These are phyloP conservation scores for Ormyrus labotus DNA, from an alignment of 2,888 invertebrate species.

Conservation along the genomic window DNA sequence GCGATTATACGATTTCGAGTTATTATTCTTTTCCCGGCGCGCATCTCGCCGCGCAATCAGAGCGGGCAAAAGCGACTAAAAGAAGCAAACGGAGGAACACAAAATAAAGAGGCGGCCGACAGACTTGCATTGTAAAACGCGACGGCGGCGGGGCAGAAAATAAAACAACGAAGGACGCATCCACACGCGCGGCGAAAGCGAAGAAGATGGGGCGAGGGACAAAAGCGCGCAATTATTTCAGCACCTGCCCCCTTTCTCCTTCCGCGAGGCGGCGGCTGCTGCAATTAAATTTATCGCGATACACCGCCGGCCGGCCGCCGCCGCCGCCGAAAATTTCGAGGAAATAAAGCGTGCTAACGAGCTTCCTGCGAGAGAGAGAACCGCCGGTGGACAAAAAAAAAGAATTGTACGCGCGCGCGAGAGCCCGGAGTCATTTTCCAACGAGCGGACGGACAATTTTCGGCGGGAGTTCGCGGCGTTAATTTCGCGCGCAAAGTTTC, in stretches of 20 bases:
- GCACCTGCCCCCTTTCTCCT: conserved; percentile 51
- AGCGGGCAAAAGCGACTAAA: conserved; percentile 33
- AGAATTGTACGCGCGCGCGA: conserved; percentile 15
- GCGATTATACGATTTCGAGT: too few species aligned
- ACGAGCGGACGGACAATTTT: not conserved
- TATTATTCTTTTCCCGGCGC: not conserved
- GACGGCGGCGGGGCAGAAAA: not conserved
- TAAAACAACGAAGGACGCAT: not conserved
- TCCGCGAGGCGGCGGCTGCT: conserved; percentile 9
- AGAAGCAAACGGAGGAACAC: conserved; percentile 16
- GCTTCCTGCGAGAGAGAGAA: conserved; percentile 48
- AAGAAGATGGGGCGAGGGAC: conserved; percentile 44
- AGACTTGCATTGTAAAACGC: conserved; percentile 31
- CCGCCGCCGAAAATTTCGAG: conserved; percentile 56
- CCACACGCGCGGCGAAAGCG: not conserved
- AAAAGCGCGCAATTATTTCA: conserved; percentile 59
- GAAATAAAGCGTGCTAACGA: conserved; percentile 58
- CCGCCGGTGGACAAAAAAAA: conserved; percentile 18
- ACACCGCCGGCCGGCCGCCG: not conserved
- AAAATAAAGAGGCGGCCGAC: conserved; percentile 41
- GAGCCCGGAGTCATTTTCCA: too few species aligned
- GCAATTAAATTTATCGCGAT: conserved; percentile 60
- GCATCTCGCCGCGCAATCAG: conserved; percentile 24
- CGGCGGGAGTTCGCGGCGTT: not conserved
- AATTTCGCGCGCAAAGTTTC: too few species aligned